phyloP scores from a whole-genome alignment of 2,797 vertebrate genomes.

The Rhinophrynus dorsalis region DNA sequence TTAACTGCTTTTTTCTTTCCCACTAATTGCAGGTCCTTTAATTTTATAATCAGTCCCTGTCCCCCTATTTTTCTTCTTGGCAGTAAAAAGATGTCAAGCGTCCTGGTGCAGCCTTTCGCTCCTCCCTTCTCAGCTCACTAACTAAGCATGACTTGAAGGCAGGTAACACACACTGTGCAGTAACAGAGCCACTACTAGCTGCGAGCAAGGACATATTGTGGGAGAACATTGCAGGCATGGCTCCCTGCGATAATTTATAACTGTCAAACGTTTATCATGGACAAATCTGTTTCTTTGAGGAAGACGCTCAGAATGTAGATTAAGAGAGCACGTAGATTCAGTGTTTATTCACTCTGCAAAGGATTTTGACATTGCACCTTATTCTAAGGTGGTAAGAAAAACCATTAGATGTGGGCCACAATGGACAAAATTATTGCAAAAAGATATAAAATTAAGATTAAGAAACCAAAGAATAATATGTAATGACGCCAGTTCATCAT shows the following conservation, averaged over 20 bases:
- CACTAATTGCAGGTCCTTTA: slow-evolving; percentile 15
- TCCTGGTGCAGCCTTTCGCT: not conserved
- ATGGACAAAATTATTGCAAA: slow-evolving; percentile 10
- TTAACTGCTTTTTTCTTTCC: slow-evolving; percentile 4
- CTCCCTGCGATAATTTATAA: slow-evolving; percentile 63
- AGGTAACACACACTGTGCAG: slow-evolving; percentile 17
- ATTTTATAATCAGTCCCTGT: slow-evolving; percentile 25
- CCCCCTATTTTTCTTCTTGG: slow-evolving; percentile 27
- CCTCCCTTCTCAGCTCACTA: slow-evolving; percentile 17
- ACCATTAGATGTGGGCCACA: slow-evolving; percentile 1
- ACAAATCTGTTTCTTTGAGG: slow-evolving; percentile 49
- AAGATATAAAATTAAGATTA: slow-evolving; percentile 33
- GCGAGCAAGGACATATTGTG: slow-evolving; percentile 57
- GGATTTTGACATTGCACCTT: slow-evolving; percentile 36
- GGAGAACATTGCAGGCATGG: slow-evolving; percentile 47
- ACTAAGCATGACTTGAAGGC: slow-evolving; percentile 27
- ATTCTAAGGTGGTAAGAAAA: slow-evolving; percentile 3
- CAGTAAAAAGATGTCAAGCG: slow-evolving; percentile 26
- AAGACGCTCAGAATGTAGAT: slow-evolving; percentile 42
- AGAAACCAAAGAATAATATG: slow-evolving; percentile 36
- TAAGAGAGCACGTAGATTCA: slow-evolving; percentile 22
- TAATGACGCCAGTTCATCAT: slow-evolving; percentile 43
- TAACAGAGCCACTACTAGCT: not conserved
- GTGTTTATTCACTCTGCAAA: slow-evolving; percentile 33
- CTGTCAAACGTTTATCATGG: slow-evolving; percentile 66